Percentiles rank a stretch among this genome's conserved stretches.
These are phyloP conservation scores for Ptychoptera albimana DNA, from an alignment of 2,888 invertebrate genomes.

Conservation along the genomic window DNA sequence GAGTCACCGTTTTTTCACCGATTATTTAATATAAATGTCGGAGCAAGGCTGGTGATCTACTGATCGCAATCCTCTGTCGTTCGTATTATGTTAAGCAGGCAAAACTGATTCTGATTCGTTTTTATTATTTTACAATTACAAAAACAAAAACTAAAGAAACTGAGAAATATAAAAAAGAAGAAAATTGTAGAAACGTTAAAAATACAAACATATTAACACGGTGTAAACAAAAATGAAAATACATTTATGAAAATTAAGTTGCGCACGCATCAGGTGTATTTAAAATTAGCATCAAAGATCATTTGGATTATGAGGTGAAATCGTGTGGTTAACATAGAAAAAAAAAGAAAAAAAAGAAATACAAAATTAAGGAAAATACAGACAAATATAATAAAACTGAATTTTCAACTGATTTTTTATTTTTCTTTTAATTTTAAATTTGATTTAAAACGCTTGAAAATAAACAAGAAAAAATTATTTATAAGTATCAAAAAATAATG, in stretches of 20 bases:
- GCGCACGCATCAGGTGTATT: background rate
- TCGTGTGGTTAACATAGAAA: no score
- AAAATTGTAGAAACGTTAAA: conserved; percentile 5
- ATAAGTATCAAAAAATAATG: no score
- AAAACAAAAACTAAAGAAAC: conserved; percentile 1
- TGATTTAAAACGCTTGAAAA: no score
- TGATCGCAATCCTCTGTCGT: conserved; percentile 35
- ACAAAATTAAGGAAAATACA: no score
- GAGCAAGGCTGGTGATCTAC: conserved; percentile 36
- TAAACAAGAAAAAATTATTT: no score
- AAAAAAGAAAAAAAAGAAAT: no score
- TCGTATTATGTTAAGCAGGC: conserved; percentile 26
- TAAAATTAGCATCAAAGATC: background rate
- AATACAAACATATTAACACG: conserved; percentile 11
- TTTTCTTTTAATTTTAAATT: no score
- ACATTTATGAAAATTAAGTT: background rate
- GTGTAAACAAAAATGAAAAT: conserved; percentile 13
- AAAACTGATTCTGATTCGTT: no score
- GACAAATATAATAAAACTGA: no score
- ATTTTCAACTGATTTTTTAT: no score
- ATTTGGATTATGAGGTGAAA: no score
- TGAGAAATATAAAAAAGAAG: conserved; percentile 8
- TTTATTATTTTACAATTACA: no score
- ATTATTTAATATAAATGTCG: conserved; percentile 17
- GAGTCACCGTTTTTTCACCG: conserved; percentile 13